Percentiles rank a stretch among this genome's conserved stretches.
Evolutionary conservation across 2,113 vertebrate genomes (phyloP).

Genomic region (Meriones unguiculatus): DNA sequence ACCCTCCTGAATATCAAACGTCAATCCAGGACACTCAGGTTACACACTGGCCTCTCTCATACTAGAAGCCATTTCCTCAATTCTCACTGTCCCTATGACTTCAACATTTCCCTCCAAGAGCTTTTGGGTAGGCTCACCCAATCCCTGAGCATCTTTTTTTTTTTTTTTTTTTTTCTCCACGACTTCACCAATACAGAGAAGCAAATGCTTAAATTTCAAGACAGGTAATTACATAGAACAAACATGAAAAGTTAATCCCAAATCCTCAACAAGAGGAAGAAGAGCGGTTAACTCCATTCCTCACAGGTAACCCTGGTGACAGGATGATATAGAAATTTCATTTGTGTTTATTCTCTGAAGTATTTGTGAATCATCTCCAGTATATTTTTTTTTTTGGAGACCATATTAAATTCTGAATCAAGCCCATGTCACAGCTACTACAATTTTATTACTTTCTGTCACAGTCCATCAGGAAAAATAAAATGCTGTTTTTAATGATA

Average conservation of each 20-base stretch:
- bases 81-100: background rate
- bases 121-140: background rate
- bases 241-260: conserved; percentile 24
- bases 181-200: background rate
- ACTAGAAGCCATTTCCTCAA: background rate
- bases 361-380: conserved; percentile 19
- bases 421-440: background rate
- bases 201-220: background rate
- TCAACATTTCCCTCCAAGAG: background rate
- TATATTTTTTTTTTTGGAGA: background rate
- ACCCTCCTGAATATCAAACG: background rate
- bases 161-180: background rate
- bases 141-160: background rate
- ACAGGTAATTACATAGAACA: background rate
- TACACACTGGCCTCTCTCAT: background rate
- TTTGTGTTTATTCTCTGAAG: conserved; percentile 38
- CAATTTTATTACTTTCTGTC: conserved; percentile 29
- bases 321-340: conserved; percentile 19
- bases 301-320: background rate
- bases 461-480: conserved; percentile 10
- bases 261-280: background rate
- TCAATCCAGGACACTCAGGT: background rate
- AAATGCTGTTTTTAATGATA: background rate
- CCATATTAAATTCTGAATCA: conserved; percentile 34
- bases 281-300: background rate